phyloP scores from a whole-genome alignment of 2,797 vertebrate species.

The Gymnoscopelus microlampas region DNA sequence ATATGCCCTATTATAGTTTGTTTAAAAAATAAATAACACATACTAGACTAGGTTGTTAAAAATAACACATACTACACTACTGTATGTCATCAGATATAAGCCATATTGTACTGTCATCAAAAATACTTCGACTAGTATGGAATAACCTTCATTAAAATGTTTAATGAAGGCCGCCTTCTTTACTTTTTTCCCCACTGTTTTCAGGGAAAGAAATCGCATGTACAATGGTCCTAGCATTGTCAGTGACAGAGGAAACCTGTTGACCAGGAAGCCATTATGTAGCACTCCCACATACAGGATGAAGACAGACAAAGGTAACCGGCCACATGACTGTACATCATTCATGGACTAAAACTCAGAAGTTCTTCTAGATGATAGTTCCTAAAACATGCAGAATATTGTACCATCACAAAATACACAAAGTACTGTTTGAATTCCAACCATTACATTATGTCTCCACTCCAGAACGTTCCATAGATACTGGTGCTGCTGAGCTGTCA shows the following conservation, averaged over 20 bases:
- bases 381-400: background rate
- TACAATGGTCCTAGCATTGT: constrained; percentile 77
- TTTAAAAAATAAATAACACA: too few relatives aligned
- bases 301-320: constrained; percentile 77
- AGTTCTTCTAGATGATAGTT: background rate
- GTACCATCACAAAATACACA: background rate
- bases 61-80: too few relatives aligned
- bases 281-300: constrained; percentile 83
- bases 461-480: constrained; percentile 83
- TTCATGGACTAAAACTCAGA: background rate
- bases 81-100: too few relatives aligned
- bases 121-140: background rate
- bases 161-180: background rate
- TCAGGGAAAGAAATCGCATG: constrained; percentile 74
- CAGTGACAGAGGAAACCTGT: constrained; percentile 69
- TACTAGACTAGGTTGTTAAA: too few relatives aligned
- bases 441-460: background rate
- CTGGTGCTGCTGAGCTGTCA: constrained; percentile 85
- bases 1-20: too few relatives aligned
- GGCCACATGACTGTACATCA: background rate
- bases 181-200: constrained; percentile 18
- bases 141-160: background rate
- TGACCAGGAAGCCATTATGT: constrained; percentile 78
- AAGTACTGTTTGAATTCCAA: background rate
- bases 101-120: too few relatives aligned